These are phyloP conservation scores for Lucifuga dentata DNA, from an alignment of 2,113 vertebrate species.

Conservation along the genomic window DNA sequence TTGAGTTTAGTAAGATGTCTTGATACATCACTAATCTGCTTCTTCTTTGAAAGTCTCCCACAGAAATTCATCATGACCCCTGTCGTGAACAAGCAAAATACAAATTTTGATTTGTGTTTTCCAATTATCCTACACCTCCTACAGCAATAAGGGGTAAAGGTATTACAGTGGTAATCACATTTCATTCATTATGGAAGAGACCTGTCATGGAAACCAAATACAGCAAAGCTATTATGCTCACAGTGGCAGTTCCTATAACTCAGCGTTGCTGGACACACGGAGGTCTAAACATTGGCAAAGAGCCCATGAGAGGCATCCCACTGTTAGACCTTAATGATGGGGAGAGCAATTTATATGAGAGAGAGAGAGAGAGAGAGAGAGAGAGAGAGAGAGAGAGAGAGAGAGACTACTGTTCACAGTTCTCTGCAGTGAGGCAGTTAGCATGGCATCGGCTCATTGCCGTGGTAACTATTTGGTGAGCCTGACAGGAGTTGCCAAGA, in stretches of 20 bases:
- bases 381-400: slow-evolving; percentile 21
- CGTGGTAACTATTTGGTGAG: slow-evolving; percentile 79
- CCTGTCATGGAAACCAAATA: slow-evolving; percentile 70
- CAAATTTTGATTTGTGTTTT: slow-evolving; percentile 74
- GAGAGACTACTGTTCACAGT: slow-evolving; percentile 57
- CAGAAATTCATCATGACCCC: slow-evolving; percentile 46
- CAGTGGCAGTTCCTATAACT: slow-evolving; percentile 71
- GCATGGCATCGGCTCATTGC: slow-evolving; percentile 81
- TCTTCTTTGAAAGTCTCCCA: slow-evolving; percentile 13
- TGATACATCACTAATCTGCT: slow-evolving; percentile 28
- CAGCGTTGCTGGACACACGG: slow-evolving; percentile 57
- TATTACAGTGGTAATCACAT: slow-evolving; percentile 52
- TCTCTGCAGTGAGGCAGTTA: slow-evolving; percentile 74
- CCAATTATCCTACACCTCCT: slow-evolving; percentile 52
- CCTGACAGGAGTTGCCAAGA: slow-evolving; percentile 80
- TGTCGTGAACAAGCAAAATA: slow-evolving; percentile 45
- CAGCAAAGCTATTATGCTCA: slow-evolving; percentile 61
- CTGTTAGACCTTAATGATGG: slow-evolving; percentile 64
- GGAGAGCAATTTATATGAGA: slow-evolving; percentile 49
- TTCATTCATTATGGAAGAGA: slow-evolving; percentile 53
- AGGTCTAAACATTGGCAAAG: slow-evolving; percentile 57
- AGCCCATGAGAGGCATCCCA: slow-evolving; percentile 57
- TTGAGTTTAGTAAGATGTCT: no score
- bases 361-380: slow-evolving; percentile 35
- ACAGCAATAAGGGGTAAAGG: slow-evolving; percentile 21